Base-by-base conservation (phyloP, 2,797 vertebrate species). In the Rousettus madagascariensis region DNA sequence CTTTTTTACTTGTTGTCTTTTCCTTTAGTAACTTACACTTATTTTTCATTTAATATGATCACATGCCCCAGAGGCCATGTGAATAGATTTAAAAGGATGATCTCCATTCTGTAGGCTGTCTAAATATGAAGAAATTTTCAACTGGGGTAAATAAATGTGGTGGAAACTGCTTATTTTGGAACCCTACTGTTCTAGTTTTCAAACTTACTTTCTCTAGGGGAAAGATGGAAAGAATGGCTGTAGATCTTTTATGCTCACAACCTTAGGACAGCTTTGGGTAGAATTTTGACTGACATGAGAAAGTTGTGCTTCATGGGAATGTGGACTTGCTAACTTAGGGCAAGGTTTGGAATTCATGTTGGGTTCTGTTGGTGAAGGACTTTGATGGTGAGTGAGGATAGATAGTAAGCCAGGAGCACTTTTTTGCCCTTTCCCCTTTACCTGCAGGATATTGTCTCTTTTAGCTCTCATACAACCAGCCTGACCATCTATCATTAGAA, bases 1-100 rank as follows among this genome's bases (percentile, higher is more conserved):
- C 22, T 72, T 88, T 79, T 86, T 72, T 53, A 28, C 38, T 71
- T 83, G 7, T 46, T 83, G 10, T 28, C 24, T 63, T 90, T 94
- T 86, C 24, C 68, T 90, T 86, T 69, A 72, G 19, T 57, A 46
- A 36, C 43, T 91, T 91, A 6, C 2, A 46, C 22, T 75, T 78
- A 51, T 87, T 82, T 96, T 92, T 84, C n/a, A 86, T 19, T 69
- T 86, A 78, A 26, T 89, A 80, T 84, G 53, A 91, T 28, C 20
- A 28, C 15, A 30, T 59, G 36, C 30, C 33, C 49, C 12, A 51
- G 53, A 79, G 41, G 24, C 38, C 55, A 55, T 84, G 74, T 59
- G 65, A 68, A 20, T 88, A 71, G 36, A 86, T 86, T 78, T 69
- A 65, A 87, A 59, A 95, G 43, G 20, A 51, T 79, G 69, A 83